Evolutionary conservation across 2,113 vertebrate genomes (phyloP).

Genomic region (Oncorhynchus nerka): DNA sequence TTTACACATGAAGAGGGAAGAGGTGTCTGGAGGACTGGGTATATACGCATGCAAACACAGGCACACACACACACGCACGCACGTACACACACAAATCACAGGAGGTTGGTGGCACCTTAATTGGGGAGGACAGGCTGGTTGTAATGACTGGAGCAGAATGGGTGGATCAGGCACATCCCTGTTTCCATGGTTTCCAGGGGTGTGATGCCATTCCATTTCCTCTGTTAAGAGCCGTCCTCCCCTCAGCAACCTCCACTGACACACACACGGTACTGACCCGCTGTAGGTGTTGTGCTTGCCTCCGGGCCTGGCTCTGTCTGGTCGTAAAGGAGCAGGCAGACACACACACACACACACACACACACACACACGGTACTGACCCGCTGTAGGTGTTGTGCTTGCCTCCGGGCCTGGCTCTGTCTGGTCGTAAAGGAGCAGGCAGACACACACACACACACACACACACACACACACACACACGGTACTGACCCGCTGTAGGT

Average conservation of each 20-base stretch:
- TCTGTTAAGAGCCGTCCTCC: too few relatives aligned
- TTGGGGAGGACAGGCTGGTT: too few relatives aligned
- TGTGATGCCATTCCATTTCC: too few relatives aligned
- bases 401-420: slow-evolving; percentile 87
- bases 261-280: slow-evolving; percentile 75
- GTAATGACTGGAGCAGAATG: too few relatives aligned
- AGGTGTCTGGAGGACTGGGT: background rate
- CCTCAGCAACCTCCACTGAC: background rate
- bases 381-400: slow-evolving; percentile 84
- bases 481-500: slow-evolving; percentile 85
- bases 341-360: slow-evolving; percentile 29
- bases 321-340: slow-evolving; percentile 93
- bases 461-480: too few relatives aligned
- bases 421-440: slow-evolving; percentile 91
- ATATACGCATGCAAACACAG: background rate
- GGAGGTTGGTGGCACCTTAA: too few relatives aligned
- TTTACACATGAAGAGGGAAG: too few relatives aligned
- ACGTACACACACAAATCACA: too few relatives aligned
- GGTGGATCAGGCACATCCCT: too few relatives aligned
- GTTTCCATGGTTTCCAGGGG: too few relatives aligned
- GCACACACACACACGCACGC: too few relatives aligned
- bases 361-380: slow-evolving; percentile 71
- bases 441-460: slow-evolving; percentile 60
- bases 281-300: slow-evolving; percentile 85
- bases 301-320: slow-evolving; percentile 85